A percentile compares a stretch with the other conserved stretches of the same genome.
Conservation (phyloP, 1,140 invertebrate genomes). For the Cherax destructor region DNA sequence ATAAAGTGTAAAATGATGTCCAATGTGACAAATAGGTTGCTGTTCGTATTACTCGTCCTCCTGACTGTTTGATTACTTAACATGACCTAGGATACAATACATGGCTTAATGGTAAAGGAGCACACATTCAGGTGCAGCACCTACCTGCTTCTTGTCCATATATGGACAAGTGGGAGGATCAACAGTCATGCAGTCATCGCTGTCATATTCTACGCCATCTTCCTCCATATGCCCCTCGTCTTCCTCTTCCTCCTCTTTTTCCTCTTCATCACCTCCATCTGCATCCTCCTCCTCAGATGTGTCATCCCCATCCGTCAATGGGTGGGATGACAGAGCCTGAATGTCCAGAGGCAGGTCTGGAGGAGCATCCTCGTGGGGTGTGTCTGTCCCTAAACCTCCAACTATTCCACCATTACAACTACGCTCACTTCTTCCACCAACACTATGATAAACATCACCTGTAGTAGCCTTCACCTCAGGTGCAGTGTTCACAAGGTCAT, state of each 20-base stretch:
- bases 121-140: background rate
- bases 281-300: constrained; percentile 30
- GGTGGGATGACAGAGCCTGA: constrained; percentile 22
- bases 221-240: constrained; percentile 62
- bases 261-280: constrained; percentile 23
- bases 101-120: too few relatives aligned
- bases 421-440: constrained; percentile 32
- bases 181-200: constrained; percentile 67
- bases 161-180: constrained; percentile 51
- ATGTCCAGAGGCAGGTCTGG: constrained; percentile 51
- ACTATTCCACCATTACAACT: background rate
- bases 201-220: constrained; percentile 71
- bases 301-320: constrained; percentile 50
- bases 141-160: constrained; percentile 65
- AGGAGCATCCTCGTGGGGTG: constrained; percentile 43
- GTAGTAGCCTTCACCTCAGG: background rate
- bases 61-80: too few relatives aligned
- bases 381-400: constrained; percentile 44
- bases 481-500: constrained; percentile 38
- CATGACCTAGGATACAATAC: too few relatives aligned
- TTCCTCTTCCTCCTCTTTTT: constrained; percentile 47
- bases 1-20: too few relatives aligned
- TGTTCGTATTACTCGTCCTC: too few relatives aligned
- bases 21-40: too few relatives aligned
- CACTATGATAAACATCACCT: background rate